Percentiles rank a stretch among this genome's conserved stretches.
Evolutionary conservation across 2,113 vertebrate species (phyloP).

Genomic region (Mormyrus lacerda): DNA sequence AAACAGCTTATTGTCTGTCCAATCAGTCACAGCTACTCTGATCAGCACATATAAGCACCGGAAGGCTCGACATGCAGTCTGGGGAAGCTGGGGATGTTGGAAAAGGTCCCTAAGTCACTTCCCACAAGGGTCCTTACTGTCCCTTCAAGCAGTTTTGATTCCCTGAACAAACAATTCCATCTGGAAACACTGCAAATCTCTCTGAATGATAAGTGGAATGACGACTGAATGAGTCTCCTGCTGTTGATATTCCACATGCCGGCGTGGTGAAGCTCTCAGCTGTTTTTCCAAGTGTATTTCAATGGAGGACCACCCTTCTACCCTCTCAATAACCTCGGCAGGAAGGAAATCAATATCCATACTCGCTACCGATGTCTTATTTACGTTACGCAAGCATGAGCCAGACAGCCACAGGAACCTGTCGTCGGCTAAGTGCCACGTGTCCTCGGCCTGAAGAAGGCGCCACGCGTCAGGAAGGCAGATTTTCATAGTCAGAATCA

Average conservation of each 20-base stretch:
- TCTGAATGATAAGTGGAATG: not conserved
- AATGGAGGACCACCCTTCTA: conserved; percentile 22
- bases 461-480: conserved; percentile 43
- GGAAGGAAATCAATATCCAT: conserved; percentile 50
- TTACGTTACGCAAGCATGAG: conserved; percentile 34
- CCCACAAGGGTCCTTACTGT: not conserved
- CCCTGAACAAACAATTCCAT: not conserved
- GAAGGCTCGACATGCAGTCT: not conserved
- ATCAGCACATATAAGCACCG: not conserved
- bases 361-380: conserved; percentile 36
- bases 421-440: conserved; percentile 57
- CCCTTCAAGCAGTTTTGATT: not conserved
- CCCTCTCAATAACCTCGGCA: conserved; percentile 20
- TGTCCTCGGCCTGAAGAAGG: conserved; percentile 46
- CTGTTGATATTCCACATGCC: not conserved
- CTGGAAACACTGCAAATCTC: not conserved
- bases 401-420: conserved; percentile 13
- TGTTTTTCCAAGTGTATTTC: conserved; percentile 19
- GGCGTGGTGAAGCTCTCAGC: too few species aligned
- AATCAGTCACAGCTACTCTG: not conserved
- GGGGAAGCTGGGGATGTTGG: not conserved
- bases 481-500: conserved; percentile 32
- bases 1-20: not conserved
- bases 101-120: not conserved
- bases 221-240: not conserved